Evolutionary conservation across 2,113 vertebrate species (phyloP), one percentile per base, ranked within the genome.

Genomic region (Aythya baeri): DNA sequence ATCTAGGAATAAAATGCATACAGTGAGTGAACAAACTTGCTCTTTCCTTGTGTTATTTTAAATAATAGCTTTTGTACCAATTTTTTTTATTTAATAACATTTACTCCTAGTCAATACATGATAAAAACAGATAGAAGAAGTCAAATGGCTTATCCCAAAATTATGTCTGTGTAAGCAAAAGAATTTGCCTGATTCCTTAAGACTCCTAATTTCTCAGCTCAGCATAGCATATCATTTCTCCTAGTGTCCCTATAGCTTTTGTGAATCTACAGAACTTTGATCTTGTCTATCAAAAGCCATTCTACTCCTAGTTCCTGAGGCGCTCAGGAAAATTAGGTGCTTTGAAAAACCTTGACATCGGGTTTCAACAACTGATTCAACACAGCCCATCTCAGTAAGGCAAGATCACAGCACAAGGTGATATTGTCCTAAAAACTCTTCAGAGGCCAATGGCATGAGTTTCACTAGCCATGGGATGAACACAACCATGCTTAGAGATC

Each of bases 1-100:
- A 95, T 85, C 93, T 92, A 97, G 71, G 65, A 95, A 90, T 32
- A 44, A 89, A 94, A 86, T 29, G 32, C n/a, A 29, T 52, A 31
- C 70, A 78, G 43, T 3, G 32, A 9, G 6, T 41, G 36, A 70
- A 58, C n/a, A 88, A 59, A 31, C 67, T 79, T 80, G 34, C 43
- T 83, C 71, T 88, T 57, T 66, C 34, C 8, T 44, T 61, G 11
- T 50, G 43, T 14, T 93, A 74, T 72, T 93, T 83, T 38, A 86
- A 89, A 36, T 71, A 83, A 67, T 5, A 61, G 1, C 22, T 52
- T 16, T 77, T 6, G 5, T 46, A 43, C 20, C 4, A 26, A 32
- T 44, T 11, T 50, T 32, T 86, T 82, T 84, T 61, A 49, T 52
- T 89, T 71, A 25, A 25, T 46, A 7, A 20, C 57, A 27, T 61